Percentiles rank a stretch among this genome's conserved stretches.
Conservation (phyloP, 2,113 vertebrate genomes). For the Triplophysa dalaica region DNA sequence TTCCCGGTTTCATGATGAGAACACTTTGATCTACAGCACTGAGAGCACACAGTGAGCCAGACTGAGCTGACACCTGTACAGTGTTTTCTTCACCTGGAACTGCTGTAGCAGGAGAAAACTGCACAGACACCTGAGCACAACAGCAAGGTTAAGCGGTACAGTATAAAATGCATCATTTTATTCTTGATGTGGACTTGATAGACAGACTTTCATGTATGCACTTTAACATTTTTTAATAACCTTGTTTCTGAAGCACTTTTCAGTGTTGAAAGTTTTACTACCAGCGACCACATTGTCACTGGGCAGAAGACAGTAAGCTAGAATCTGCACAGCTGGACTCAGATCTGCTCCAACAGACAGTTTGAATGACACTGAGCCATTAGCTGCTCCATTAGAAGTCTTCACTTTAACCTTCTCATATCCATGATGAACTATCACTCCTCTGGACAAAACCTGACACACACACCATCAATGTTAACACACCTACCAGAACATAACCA, state of each 20-base stretch:
- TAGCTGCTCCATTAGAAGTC: slow-evolving; percentile 58
- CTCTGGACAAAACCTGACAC: slow-evolving; percentile 73
- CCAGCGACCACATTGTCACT: slow-evolving; percentile 74
- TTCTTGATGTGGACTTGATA: too few relatives aligned
- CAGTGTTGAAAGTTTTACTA: slow-evolving; percentile 64
- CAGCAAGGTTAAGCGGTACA: slow-evolving; percentile 51
- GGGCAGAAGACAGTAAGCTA: slow-evolving; percentile 78
- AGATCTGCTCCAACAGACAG: slow-evolving; percentile 69
- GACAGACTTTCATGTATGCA: slow-evolving; percentile 68
- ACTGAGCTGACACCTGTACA: too few relatives aligned
- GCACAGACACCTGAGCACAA: too few relatives aligned
- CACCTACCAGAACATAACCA: neutral
- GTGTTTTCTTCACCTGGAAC: slow-evolving; percentile 72
- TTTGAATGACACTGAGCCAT: slow-evolving; percentile 70
- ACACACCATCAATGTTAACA: neutral
- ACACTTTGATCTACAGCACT: too few relatives aligned
- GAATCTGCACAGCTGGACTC: slow-evolving; percentile 63
- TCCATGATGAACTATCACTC: slow-evolving; percentile 70
- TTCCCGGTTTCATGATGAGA: too few relatives aligned
- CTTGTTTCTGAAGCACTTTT: slow-evolving; percentile 60
- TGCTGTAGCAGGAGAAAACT: slow-evolving; percentile 66
- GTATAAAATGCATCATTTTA: slow-evolving; percentile 62
- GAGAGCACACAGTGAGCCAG: too few relatives aligned
- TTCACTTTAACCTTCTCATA: slow-evolving; percentile 58
- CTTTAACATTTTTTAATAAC: slow-evolving; percentile 28